Conservation (phyloP, 2,888 invertebrate genomes). For the Brenthis hecate region DNA sequence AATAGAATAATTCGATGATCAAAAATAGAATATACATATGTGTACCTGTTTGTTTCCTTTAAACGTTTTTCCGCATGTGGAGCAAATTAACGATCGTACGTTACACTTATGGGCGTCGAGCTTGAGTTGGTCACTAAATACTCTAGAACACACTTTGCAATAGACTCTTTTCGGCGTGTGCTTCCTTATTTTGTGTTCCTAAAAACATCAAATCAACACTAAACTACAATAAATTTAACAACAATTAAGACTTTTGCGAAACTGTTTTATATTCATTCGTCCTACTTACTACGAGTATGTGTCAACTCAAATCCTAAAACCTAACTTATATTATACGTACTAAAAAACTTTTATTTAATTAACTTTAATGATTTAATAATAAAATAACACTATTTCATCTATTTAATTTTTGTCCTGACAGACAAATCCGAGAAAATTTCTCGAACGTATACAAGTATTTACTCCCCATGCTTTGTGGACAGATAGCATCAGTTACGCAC, state of each 20-base stretch:
- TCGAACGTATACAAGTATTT: not conserved
- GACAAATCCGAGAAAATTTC: no score
- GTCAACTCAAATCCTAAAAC: no score
- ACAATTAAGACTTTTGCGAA: not conserved
- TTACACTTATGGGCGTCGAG: slow-evolving; percentile 54
- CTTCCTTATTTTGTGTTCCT: slow-evolving; percentile 57
- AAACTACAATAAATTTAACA: not conserved
- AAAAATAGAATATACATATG: not conserved
- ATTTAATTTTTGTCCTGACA: not conserved
- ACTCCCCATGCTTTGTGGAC: not conserved
- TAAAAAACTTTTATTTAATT: no score
- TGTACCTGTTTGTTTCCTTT: slow-evolving; percentile 29
- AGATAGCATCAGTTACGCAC: slow-evolving; percentile 39
- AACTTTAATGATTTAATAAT: no score
- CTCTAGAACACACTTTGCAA: slow-evolving; percentile 52
- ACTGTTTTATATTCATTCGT: no score
- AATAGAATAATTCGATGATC: not conserved
- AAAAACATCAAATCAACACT: slow-evolving; percentile 34
- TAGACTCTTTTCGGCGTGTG: slow-evolving; percentile 49
- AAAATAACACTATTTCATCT: no score
- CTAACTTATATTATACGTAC: no score
- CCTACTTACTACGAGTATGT: no score
- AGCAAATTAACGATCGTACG: slow-evolving; percentile 44
- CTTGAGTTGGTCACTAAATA: slow-evolving; percentile 45
- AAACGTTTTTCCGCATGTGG: slow-evolving; percentile 38